Conservation (phyloP, 2,888 invertebrate species). For the Rhopalosiphum nymphaeae region DNA sequence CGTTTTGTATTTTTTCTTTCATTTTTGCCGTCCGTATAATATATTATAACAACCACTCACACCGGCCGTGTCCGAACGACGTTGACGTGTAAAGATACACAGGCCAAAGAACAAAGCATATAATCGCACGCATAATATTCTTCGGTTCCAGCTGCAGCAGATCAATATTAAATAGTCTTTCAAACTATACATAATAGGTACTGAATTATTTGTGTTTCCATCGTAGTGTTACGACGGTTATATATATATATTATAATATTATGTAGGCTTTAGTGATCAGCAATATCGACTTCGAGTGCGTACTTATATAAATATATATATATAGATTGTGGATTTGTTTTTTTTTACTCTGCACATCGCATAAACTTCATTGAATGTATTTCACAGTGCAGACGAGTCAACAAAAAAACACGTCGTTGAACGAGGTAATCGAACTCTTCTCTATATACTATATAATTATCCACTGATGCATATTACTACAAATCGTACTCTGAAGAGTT, state of each 20-base stretch:
- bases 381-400: conserved; percentile 1
- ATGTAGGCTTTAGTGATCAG: not conserved
- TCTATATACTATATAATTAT: not conserved
- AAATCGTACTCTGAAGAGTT: conserved; percentile 29
- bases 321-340: not conserved
- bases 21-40: not conserved
- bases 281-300: not conserved
- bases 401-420: not conserved
- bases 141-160: not conserved
- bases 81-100: not conserved
- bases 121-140: not conserved
- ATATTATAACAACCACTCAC: not conserved
- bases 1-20: conserved; percentile 25
- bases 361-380: not conserved
- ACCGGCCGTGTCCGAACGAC: conserved; percentile 14
- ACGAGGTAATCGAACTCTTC: conserved; percentile 61
- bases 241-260: not conserved
- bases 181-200: not conserved
- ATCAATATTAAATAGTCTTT: not conserved
- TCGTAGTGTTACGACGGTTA: not conserved
- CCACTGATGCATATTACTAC: conserved; percentile 35
- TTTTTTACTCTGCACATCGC: not conserved
- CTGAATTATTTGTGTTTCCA: conserved; percentile 11
- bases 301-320: not conserved
- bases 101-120: conserved; percentile 35